Percentiles rank a stretch among this genome's conserved stretches.
phyloP scores from a whole-genome alignment of 2,113 vertebrate species.

The Mirounga angustirostris region DNA sequence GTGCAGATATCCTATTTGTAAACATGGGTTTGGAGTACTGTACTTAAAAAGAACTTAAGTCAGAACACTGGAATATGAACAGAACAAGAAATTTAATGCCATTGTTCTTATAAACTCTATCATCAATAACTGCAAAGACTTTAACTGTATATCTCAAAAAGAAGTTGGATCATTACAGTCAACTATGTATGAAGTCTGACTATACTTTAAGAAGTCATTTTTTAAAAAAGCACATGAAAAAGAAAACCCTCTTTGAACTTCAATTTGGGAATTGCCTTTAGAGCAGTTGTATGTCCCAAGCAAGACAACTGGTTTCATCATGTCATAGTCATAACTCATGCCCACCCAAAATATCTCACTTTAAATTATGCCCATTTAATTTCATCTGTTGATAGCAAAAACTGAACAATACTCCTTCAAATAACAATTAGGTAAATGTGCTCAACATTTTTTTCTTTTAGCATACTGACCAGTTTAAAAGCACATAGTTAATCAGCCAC shows the following conservation, averaged over 20 bases:
- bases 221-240: not conserved
- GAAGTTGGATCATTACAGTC: conserved; percentile 7
- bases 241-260: conserved; percentile 5
- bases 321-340: not conserved
- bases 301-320: not conserved
- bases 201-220: not conserved
- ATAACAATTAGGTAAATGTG: conserved; percentile 5
- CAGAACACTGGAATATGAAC: not conserved
- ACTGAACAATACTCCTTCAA: not conserved
- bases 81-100: not conserved
- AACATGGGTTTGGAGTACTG: not conserved
- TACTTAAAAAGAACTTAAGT: conserved; percentile 20
- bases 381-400: not conserved
- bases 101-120: not conserved
- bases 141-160: conserved; percentile 19
- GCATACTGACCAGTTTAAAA: conserved; percentile 17
- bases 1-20: not conserved
- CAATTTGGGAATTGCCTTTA: conserved; percentile 25
- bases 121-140: not conserved
- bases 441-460: conserved; percentile 9
- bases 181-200: not conserved
- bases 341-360: conserved; percentile 8
- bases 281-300: not conserved
- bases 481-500: conserved; percentile 3
- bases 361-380: conserved; percentile 50